Base-by-base conservation (phyloP, 2,113 vertebrate species). In the Elachura formosa region DNA sequence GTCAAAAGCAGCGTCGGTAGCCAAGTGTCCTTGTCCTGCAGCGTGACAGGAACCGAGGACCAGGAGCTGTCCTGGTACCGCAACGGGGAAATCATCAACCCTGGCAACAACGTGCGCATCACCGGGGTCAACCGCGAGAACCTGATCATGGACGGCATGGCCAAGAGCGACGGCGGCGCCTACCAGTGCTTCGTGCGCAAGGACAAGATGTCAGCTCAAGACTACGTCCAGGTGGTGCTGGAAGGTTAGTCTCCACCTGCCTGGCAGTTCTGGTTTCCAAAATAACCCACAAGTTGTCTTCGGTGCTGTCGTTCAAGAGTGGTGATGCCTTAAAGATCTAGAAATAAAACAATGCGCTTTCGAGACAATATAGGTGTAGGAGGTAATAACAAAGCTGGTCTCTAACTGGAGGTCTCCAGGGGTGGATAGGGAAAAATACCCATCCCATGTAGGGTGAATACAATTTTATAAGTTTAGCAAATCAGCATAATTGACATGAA, bases 111-210 rank as follows among this genome's bases (percentile, higher is more conserved):
- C 5, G 99, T 99, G 34, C 98, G 99, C 77, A 99, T 99, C 97
- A 98, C 98, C 14, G 99, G 99, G 0, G 25, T 98, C 94, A 99
- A 98, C 97, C 98, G 98, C 10, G 99, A 99, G 96, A 99, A 98
- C 96, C 98, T 99, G 46, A 98, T 99, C 87, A 99, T 99, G 98
- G 99, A 99, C 68, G 99, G 98, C 93, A 99, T 99, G 99, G 99
- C 98, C 33, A 99, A 99, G 97, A 99, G 99, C 17, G 99, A 99
- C 7, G 99, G 99, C 17, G 99, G 99, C 4, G 99, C 99, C 5
- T 99, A 99, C 97, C 99, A 99, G 97, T 99, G 99, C 96, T 99
- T 99, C 21, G 98, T 99, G 91, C 98, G 99, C 88, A 98, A 98
- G 92, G 98, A 98, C 94, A 99, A 99, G 96, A 99, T 99, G 98